Base-by-base conservation (phyloP, 2,888 invertebrate species). In the Pollenia angustigena region DNA sequence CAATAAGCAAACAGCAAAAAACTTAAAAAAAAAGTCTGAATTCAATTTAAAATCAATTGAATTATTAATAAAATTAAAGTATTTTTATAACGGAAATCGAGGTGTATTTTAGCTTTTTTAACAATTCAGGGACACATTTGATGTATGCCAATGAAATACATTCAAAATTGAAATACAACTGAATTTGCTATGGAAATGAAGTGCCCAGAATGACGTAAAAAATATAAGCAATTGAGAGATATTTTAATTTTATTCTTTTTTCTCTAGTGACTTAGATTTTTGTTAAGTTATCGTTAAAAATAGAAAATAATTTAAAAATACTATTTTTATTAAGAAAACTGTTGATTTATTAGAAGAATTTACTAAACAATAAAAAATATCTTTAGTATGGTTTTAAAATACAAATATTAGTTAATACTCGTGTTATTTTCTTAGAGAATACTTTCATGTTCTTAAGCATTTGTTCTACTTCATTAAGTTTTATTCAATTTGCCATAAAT, bases 81-180 rank as follows among this genome's bases (percentile, higher is more conserved):
- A 84, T 81, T 64, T 50, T 78, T 81, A 79, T 81, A 81, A 71
- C 82, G 82, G 76, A 82, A 71, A 84, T 69, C 75, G 76, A 42
- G 12, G 48, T 76, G 72, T 58, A 42, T 48, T 79, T 69, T 12
- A 18, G 48, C 56, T 62, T 16, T 18, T 50, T 74, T 76, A 48
- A 81, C 58, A 74, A 78, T 87, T 84, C 87, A 87, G 84, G 87
- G 84, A 84, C 84, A 87, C 78, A 78, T 81, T 84, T 81, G 66
- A 84, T 78, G 72, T 87, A 87, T 87, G 84, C 84, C 72, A 87
- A 84, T 81, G 78, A 84, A 81, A 84, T 76, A 76, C 78, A 72
- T 56, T 44, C 18, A 68, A 16, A 50, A 12, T 56, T 7, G 23
- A 58, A 66, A 46, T 48, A 75, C 44, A 50, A 50, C 18, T 18